Evolutionary conservation across 2,888 invertebrate genomes (phyloP).

Genomic region (Hypomecis punctinalis): DNA sequence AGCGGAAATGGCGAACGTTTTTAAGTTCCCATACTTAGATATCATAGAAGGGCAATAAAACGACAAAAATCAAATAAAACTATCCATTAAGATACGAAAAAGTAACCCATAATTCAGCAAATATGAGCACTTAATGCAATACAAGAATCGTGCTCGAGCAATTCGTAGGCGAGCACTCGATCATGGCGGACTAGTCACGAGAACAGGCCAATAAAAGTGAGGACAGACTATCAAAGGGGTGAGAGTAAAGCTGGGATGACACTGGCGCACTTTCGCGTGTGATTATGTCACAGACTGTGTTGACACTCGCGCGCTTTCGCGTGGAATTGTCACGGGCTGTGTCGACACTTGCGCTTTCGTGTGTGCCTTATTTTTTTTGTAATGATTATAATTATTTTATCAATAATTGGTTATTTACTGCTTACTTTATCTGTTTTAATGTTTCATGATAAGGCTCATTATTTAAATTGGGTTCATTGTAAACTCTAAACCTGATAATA

Average conservation of each 20-base stretch:
- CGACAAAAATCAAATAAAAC: constrained; percentile 37
- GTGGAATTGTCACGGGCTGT: constrained; percentile 41
- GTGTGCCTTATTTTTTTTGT: no score
- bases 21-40: constrained; percentile 18
- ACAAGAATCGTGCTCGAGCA: constrained; percentile 67
- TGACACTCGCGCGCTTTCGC: constrained; percentile 22
- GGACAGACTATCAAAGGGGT: constrained; percentile 81
- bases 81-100: constrained; percentile 35
- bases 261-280: constrained; percentile 21
- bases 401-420: no score
- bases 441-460: no score
- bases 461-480: no score
- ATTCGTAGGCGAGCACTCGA: constrained; percentile 63
- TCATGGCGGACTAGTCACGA: constrained; percentile 65
- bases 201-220: constrained; percentile 68
- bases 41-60: constrained; percentile 28
- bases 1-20: constrained; percentile 14
- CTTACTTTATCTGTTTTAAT: no score
- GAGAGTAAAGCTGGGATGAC: constrained; percentile 70
- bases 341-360: constrained; percentile 21
- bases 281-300: constrained; percentile 40
- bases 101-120: constrained; percentile 51
- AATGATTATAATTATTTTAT: no score
- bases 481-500: no score
- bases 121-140: constrained; percentile 58